phyloP scores from a whole-genome alignment of 2,888 invertebrate species.

The Pachycephus smyrnensis region DNA sequence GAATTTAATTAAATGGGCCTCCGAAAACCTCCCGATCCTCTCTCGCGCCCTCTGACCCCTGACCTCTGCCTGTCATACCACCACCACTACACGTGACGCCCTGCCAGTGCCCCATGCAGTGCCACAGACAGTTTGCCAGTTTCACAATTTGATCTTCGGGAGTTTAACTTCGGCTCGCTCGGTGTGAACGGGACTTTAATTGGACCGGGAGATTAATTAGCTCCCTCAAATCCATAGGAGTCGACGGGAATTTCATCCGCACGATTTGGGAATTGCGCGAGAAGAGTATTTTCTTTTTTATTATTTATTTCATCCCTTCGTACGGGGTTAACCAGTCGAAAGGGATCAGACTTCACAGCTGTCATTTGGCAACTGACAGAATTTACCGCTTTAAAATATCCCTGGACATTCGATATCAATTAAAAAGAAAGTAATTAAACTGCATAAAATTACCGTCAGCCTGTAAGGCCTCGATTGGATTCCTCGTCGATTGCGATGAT shows the following conservation, averaged over 20 bases:
- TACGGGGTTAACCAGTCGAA: background rate
- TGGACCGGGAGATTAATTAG: conserved; percentile 58
- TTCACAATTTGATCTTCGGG: conserved; percentile 57
- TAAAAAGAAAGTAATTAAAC: background rate
- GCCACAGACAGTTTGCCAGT: conserved; percentile 48
- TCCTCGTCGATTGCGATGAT: background rate
- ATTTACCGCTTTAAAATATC: background rate
- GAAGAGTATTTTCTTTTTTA: background rate
- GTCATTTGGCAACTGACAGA: background rate
- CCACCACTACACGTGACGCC: conserved; percentile 5
- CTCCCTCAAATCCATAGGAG: conserved; percentile 49
- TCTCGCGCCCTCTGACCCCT: conserved; percentile 14
- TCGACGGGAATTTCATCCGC: background rate
- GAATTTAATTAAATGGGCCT: conserved; percentile 64
- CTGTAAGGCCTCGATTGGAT: background rate
- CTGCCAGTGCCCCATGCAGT: conserved; percentile 18
- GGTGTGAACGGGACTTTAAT: conserved; percentile 52
- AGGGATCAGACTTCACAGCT: background rate
- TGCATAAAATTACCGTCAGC: background rate
- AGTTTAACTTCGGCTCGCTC: conserved; percentile 43
- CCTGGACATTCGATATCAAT: background rate
- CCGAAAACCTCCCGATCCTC: conserved; percentile 21
- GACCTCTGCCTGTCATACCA: background rate
- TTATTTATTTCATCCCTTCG: background rate
- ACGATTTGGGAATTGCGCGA: background rate